A percentile compares a stretch with the other conserved stretches of the same genome.
phyloP scores from a whole-genome alignment of 2,888 invertebrate genomes.

The Protophormia terraenovae region DNA sequence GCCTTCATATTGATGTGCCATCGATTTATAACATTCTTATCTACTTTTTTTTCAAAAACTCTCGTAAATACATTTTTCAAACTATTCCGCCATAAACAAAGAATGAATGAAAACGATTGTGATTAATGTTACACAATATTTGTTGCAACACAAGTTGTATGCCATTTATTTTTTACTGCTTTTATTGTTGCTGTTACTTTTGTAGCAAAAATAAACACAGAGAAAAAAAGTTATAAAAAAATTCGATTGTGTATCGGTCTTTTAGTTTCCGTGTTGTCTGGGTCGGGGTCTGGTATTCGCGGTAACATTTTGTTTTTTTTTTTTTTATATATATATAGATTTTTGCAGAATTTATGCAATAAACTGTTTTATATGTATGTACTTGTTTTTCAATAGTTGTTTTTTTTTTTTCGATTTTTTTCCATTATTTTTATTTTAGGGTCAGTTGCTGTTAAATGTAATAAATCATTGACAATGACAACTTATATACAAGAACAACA shows the following conservation, averaged over 20 bases:
- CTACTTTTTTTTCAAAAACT: not conserved
- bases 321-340: not conserved
- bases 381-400: not conserved
- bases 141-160: constrained; percentile 41
- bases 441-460: constrained; percentile 65
- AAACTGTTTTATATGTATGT: constrained; percentile 16
- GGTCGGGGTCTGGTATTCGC: constrained; percentile 29
- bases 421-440: constrained; percentile 24
- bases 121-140: constrained; percentile 32
- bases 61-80: not conserved
- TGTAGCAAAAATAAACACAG: not conserved
- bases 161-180: not conserved
- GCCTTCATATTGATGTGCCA: not conserved
- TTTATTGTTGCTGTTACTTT: not conserved
- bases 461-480: constrained; percentile 68
- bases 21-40: not conserved
- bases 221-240: constrained; percentile 20
- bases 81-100: constrained; percentile 11
- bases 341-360: constrained; percentile 30
- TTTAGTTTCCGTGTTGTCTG: constrained; percentile 62
- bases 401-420: constrained; percentile 2
- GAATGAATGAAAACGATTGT: constrained; percentile 26
- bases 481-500: constrained; percentile 32
- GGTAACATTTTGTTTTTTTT: constrained; percentile 24
- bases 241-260: constrained; percentile 33